Percentiles rank a stretch among this genome's conserved stretches.
Evolutionary conservation across 1,140 invertebrate species (phyloP).

Genomic region (Drosophila eugracilis): DNA sequence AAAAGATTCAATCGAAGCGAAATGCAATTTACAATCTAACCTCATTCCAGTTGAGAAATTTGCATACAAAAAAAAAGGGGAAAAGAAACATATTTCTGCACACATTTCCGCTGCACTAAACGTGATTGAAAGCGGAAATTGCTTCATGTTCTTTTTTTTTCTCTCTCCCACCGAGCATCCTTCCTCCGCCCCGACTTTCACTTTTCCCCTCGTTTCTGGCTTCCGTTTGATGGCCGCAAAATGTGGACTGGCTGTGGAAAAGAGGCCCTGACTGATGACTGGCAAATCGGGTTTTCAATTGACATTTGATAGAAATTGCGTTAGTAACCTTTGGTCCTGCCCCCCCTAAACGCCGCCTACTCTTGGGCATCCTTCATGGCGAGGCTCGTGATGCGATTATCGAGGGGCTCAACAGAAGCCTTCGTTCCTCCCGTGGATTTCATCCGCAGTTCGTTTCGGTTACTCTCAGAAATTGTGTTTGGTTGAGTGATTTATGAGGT

Average conservation of each 20-base stretch:
- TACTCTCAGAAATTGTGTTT: constrained; percentile 11
- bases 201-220: constrained; percentile 36
- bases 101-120: constrained; percentile 72
- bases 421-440: neutral
- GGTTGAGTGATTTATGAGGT: neutral
- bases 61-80: constrained; percentile 11
- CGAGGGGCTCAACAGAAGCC: constrained; percentile 19
- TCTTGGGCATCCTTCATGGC: neutral
- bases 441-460: neutral
- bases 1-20: constrained; percentile 21
- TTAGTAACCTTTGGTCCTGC: constrained; percentile 40
- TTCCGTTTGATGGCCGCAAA: constrained; percentile 71
- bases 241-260: constrained; percentile 24
- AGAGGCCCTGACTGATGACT: constrained; percentile 54
- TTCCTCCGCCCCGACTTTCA: constrained; percentile 4
- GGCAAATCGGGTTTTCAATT: constrained; percentile 77
- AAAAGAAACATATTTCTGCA: constrained; percentile 43
- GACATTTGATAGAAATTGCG: constrained; percentile 76
- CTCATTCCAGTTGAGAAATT: neutral
- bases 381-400: constrained; percentile 67
- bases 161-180: constrained; percentile 11
- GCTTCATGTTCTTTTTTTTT: constrained; percentile 48
- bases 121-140: constrained; percentile 80
- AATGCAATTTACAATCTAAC: constrained; percentile 47
- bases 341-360: neutral